Evolutionary conservation across 2,888 invertebrate genomes (phyloP).

Genomic region (Metopia argyrocephala): DNA sequence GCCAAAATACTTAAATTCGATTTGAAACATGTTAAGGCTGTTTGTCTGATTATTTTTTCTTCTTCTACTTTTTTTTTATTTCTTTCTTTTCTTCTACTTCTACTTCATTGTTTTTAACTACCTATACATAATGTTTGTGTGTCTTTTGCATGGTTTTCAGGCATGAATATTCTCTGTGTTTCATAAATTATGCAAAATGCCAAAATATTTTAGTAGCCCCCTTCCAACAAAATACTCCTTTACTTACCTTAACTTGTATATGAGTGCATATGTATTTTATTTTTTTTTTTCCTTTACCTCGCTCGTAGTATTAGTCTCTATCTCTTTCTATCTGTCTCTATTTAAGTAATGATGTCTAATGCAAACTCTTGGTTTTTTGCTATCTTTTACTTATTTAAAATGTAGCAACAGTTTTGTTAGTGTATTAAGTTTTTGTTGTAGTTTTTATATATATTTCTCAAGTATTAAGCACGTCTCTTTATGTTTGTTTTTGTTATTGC

Average conservation of each 20-base stretch:
- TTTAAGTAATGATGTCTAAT: too few species aligned
- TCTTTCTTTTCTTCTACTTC: background rate
- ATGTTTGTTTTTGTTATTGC: constrained; percentile 30
- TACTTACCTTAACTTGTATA: background rate
- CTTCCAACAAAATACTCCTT: background rate
- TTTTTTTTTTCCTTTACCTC: too few species aligned
- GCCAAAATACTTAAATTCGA: constrained; percentile 57
- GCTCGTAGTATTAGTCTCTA: too few species aligned
- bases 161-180: constrained; percentile 64
- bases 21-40: constrained; percentile 50
- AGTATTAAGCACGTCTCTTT: constrained; percentile 64
- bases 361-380: too few species aligned
- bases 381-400: constrained; percentile 56
- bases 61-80: background rate
- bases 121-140: background rate
- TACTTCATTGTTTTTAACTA: background rate
- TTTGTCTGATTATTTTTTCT: constrained; percentile 26
- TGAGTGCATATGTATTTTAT: too few species aligned
- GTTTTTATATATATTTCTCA: constrained; percentile 66
- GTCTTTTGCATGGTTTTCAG: constrained; percentile 46
- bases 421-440: constrained; percentile 58
- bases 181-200: constrained; percentile 68
- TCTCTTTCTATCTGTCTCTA: too few species aligned
- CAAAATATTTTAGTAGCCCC: constrained; percentile 62
- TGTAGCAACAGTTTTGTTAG: constrained; percentile 67